Percentiles rank a stretch among this genome's conserved stretches.
These are phyloP conservation scores for Patiria pectinifera DNA, from an alignment of 53 echinoderm and acorn worm genomes.

Conservation along the genomic window DNA sequence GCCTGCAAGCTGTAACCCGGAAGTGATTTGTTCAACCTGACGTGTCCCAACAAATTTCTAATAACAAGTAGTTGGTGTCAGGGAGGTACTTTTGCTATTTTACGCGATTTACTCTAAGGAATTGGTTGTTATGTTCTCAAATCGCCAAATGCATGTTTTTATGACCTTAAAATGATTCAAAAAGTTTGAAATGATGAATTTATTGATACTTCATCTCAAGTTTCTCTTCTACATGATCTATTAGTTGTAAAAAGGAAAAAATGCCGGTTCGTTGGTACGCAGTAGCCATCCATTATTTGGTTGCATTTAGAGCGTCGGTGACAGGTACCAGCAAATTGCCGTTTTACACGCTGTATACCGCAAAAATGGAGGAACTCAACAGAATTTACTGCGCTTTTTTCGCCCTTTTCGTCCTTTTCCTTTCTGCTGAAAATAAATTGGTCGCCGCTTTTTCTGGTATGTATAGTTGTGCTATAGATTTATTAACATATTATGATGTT, in stretches of 20 bases:
- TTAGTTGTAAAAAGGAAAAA: constrained; percentile 18
- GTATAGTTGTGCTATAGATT: not conserved
- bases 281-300: not conserved
- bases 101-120: not conserved
- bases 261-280: constrained; percentile 40
- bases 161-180: not conserved
- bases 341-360: not conserved
- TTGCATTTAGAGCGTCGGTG: not conserved
- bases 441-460: constrained; percentile 8
- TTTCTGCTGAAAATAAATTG: constrained; percentile 30
- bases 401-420: constrained; percentile 43
- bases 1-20: constrained; percentile 4
- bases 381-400: constrained; percentile 44
- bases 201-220: not conserved
- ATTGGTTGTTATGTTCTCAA: not conserved
- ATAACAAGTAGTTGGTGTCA: constrained; percentile 18
- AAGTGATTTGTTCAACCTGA: constrained; percentile 54
- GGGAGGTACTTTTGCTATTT: not conserved
- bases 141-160: not conserved
- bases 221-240: constrained; percentile 24
- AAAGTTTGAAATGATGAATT: not conserved
- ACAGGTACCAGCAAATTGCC: not conserved
- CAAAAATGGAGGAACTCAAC: constrained; percentile 29
- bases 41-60: constrained; percentile 31
- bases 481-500: not conserved